Evolutionary conservation across 2,113 vertebrate species (phyloP), one percentile per base, ranked within the genome.

Genomic region (Okapia johnstoni): DNA sequence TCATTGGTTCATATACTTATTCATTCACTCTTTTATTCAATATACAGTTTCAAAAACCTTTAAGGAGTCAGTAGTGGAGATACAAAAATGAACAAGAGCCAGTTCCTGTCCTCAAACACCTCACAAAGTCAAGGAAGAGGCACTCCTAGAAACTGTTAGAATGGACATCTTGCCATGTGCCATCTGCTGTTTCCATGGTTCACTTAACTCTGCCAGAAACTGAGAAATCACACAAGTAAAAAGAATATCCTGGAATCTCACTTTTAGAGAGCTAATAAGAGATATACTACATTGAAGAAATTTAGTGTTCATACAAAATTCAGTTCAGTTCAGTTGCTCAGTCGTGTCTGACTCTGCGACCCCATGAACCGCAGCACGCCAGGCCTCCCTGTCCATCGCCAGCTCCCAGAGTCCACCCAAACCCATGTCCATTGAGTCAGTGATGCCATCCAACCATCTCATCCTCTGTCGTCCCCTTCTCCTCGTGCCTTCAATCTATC

Each of bases 301-400:
- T 54, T 76, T 36, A 66, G 61, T 26, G 7, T 79, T 92, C 55
- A 46, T 55, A 13, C 1, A 43, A 54, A 80, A 70, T 70, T 70
- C 66, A 70, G 19, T 40, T 36, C 66, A 70, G 19, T 23, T 11
- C 66, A 70, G 10, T 70, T 4, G 1, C 66, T 70, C 19, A 70
- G 63, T 70, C 0, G 0, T 66, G 8, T 66, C 17, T 0, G 1
- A 36, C 9, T 70, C n/a, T 36, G 17, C 0, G 1, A 36, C 17
- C 21, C 17, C 17, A 36, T 36, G 63, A 66, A 66, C 63, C 0
- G 0, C 33, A 5, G 33, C 33, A 21, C 0, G 1, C 33, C 63
- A 36, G 63, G 63, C 63, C 4, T 36, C 7, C 2, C 17, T 36
- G 63, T 36, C 63, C 63, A 36, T 66, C 63, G 21, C 63, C 33